Base-by-base conservation (phyloP, 2,113 vertebrate genomes). In the Microcebus murinus region DNA sequence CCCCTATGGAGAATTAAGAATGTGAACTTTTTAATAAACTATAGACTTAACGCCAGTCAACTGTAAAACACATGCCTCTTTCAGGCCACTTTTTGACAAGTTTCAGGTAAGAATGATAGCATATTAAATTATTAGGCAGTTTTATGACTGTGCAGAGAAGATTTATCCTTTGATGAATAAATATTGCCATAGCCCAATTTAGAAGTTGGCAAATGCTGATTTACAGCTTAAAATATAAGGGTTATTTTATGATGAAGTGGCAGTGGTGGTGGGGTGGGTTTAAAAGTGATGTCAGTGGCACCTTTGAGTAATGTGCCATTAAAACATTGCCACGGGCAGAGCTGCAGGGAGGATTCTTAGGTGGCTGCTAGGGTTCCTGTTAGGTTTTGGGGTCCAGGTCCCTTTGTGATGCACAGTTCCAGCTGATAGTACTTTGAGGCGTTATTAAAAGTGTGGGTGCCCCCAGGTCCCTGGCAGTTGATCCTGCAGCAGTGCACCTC, bases 161-260 rank as follows among this genome's bases (percentile, higher is more conserved):
- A 98, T 98, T 98, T 98, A 98, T 91, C 73, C 90, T 97, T 93
- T 91, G 96, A 95, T 98, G 97, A 98, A 98, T 98, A 99, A 98
- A 98, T 98, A 98, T 73, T 98, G 94, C 98, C 91, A 83, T 96
- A 97, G 95, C 97, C 98, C 96, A 97, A 97, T 98, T 98, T 98
- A 98, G 97, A 97, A 97, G 95, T 97, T 98, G 98, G 98, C 96
- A 97, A 98, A 98, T 97, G 95, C 15, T 70, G 96, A 98, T 98
- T 98, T 98, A 97, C 92, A 42, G 74, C 94, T 96, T 96, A 94
- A 98, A 98, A 97, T 98, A 94, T 94, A 97, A 98, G 76, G 77
- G 96, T 91, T 97, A 96, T 97, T 97, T 98, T 96, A 90, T 98
- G 96, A 97, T 96, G 84, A 95, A 59, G 92, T 90, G 80, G 85